Conservation (phyloP, 2,113 vertebrate genomes). For the Glareola pratincola region DNA sequence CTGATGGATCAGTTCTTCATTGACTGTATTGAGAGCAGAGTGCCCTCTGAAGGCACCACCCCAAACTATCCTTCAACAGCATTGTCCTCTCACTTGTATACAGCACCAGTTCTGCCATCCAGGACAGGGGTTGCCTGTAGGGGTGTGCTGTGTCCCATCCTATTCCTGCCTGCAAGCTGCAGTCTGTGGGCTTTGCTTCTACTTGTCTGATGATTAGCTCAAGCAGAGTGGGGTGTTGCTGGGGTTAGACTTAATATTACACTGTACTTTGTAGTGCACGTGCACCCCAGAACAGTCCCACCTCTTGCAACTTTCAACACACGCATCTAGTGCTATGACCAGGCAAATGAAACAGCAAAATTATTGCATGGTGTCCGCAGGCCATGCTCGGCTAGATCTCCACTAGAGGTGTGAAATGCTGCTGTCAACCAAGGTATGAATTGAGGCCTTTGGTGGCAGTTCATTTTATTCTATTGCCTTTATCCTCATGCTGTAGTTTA, state of each 20-base stretch:
- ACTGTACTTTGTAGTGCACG: not conserved
- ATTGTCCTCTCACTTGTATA: not conserved
- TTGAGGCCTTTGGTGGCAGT: not conserved
- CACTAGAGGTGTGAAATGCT: not conserved
- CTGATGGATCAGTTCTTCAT: not conserved
- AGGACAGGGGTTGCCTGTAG: not conserved
- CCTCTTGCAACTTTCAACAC: not conserved
- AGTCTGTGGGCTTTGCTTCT: not conserved
- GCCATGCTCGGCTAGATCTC: fast-evolving
- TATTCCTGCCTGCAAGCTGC: not conserved
- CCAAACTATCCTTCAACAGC: not conserved
- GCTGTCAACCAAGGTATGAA: not conserved
- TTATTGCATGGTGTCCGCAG: not conserved
- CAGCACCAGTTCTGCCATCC: not conserved
- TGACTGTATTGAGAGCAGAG: not conserved
- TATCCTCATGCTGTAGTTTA: not conserved
- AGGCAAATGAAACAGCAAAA: not conserved
- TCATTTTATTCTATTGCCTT: not conserved
- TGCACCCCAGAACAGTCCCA: not conserved
- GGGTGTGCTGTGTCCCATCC: not conserved
- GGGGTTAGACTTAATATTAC: not conserved
- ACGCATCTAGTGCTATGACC: not conserved
- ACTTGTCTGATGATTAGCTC: not conserved
- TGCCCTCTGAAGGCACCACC: not conserved
- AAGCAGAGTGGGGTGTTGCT: not conserved